Base-by-base conservation (phyloP, 2,113 vertebrate species). In the Athene noctua region DNA sequence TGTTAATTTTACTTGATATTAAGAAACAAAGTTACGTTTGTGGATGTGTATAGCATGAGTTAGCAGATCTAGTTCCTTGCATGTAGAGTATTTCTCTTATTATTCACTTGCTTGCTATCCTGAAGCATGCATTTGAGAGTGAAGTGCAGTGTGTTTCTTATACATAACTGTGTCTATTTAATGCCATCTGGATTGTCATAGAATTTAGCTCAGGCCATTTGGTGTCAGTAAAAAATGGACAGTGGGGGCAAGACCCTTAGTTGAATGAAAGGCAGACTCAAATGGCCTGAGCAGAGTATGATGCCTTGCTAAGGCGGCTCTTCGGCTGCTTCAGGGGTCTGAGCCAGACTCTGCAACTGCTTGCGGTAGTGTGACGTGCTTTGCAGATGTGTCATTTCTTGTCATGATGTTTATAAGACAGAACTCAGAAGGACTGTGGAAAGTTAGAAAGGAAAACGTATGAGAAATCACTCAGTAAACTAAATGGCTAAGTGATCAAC, bases 311-410 rank as follows among this genome's bases (percentile, higher is more conserved):
- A 16, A 27, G 25, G 29, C 4, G 1, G 7, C 40, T 88, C 11
- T 63, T 5, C 20, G 49, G 61, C 34, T 52, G 30, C 74, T 46
- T 46, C 20, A 15, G 4, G 38, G 82, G 30, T 44, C 62, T 11
- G 11, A 52, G 22, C 32, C 15, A 54, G 15, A 32, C 25, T 51
- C 54, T 47, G 29, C 3, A 10, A 6, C 46, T 0, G 0, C 46
- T 36, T 67, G 26, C 0, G 4, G 66, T 8, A 12, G n/a, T 13
- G n/a, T 15, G 40, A 15, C 27, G 21, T 38, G 62, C 42, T 88
- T 61, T 91, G 72, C 49, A 61, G 14, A 7, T 47, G 19, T 36
- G 62, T 4, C 6, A 14, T 15, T 34, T 58, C 42, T 44, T 49
- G 51, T 67, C 23, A 15, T 0, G 0, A 3, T n/a, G 21, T 22